Evolutionary conservation across 2,888 invertebrate species (phyloP).

Genomic region (Phyllotreta striolata): DNA sequence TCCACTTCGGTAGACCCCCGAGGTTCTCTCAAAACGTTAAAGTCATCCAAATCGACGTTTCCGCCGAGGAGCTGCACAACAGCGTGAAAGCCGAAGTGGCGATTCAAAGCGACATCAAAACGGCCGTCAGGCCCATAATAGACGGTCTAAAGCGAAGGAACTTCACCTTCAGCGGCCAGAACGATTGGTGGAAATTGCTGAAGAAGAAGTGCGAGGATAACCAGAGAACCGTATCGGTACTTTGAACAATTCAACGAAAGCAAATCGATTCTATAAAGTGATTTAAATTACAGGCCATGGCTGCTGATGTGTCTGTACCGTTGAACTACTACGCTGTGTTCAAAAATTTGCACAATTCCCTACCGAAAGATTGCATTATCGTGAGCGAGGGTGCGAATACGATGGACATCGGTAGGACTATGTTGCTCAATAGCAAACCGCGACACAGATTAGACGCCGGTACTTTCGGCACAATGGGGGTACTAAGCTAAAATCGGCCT

Average conservation of each 20-base stretch:
- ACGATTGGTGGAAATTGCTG: constrained; percentile 81
- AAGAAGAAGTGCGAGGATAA: constrained; percentile 77
- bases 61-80: constrained; percentile 92
- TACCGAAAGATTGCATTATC: constrained; percentile 86
- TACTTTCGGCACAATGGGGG: constrained; percentile 97
- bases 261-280: constrained; percentile 7
- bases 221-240: constrained; percentile 72
- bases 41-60: constrained; percentile 90
- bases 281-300: constrained; percentile 65
- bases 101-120: constrained; percentile 84
- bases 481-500: constrained; percentile 49
- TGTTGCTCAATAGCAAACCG: constrained; percentile 84
- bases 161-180: constrained; percentile 66
- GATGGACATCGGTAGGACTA: constrained; percentile 95
- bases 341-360: constrained; percentile 77
- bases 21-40: constrained; percentile 84
- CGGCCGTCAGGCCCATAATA: constrained; percentile 72
- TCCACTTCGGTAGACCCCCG: constrained; percentile 93
- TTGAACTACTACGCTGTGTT: constrained; percentile 95
- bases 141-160: constrained; percentile 65
- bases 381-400: constrained; percentile 98
- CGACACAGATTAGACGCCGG: constrained; percentile 94
- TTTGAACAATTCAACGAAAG: not conserved
- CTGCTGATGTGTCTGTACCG: constrained; percentile 75
- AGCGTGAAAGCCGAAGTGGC: constrained; percentile 82